phyloP scores from a whole-genome alignment of 2,113 vertebrate genomes.

The Nothoprocta perdicaria region DNA sequence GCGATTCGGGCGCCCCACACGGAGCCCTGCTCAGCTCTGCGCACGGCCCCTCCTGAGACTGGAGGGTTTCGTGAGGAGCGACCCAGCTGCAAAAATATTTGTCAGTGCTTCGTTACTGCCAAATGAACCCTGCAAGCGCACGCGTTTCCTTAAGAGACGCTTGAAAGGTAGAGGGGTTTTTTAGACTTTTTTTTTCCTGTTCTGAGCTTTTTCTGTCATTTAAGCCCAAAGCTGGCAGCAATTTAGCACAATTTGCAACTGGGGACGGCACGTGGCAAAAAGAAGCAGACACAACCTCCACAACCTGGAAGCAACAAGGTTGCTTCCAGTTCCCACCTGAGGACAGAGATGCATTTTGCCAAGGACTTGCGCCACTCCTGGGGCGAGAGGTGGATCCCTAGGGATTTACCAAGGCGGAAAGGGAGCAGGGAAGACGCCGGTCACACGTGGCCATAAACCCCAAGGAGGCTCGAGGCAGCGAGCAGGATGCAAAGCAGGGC shows the following conservation, averaged over 20 bases:
- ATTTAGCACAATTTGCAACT: conserved; percentile 8
- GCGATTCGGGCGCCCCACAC: background rate
- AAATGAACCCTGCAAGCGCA: background rate
- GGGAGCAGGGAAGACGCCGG: background rate
- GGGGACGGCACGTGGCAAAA: background rate
- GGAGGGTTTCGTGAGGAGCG: background rate
- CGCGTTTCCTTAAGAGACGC: conserved; percentile 16
- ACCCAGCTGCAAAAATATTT: conserved; percentile 61
- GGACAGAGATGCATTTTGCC: background rate
- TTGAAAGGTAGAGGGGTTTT: background rate
- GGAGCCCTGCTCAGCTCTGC: background rate
- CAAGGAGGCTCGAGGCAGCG: background rate
- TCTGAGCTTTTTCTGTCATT: background rate
- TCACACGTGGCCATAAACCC: background rate
- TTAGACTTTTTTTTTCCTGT: background rate
- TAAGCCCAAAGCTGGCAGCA: conserved; percentile 21
- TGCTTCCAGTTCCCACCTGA: background rate
- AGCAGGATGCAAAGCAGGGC: background rate
- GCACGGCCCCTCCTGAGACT: background rate
- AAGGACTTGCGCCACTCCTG: background rate
- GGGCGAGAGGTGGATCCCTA: rapidly evolving
- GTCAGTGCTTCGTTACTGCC: conserved; percentile 16
- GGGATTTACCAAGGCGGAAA: background rate
- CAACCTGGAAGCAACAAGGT: background rate
- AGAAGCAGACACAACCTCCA: background rate